These are phyloP conservation scores for Mustela erminea DNA, from an alignment of 2,797 vertebrate species.

Conservation along the genomic window DNA sequence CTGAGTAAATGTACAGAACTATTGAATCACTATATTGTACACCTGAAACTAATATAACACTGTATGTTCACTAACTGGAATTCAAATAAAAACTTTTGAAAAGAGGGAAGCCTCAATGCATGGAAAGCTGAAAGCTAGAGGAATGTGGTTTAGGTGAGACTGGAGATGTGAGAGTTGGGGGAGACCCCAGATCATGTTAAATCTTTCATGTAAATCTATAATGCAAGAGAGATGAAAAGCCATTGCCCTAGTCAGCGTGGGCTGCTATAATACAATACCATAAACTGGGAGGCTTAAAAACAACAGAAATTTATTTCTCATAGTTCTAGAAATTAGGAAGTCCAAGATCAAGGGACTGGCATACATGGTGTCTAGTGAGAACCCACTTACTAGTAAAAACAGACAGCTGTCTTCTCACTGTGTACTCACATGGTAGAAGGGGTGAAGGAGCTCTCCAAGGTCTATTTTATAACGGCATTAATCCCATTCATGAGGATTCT, in stretches of 20 bases:
- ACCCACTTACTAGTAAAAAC: not conserved
- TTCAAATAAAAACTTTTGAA: not conserved
- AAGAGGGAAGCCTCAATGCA: not conserved
- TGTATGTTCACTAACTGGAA: not conserved
- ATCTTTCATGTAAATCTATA: not conserved
- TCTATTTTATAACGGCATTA: not conserved
- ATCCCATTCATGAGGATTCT: not conserved
- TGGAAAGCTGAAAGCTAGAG: not conserved
- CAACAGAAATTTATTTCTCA: not conserved
- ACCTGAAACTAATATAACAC: not conserved
- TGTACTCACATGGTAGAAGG: not conserved
- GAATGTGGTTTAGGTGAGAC: not conserved
- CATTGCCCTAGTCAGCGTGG: not conserved
- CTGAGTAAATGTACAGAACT: not conserved
- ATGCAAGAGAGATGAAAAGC: not conserved
- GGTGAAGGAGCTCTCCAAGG: not conserved
- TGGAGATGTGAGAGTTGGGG: not conserved
- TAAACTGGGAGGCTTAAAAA: not conserved
- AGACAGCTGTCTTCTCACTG: not conserved
- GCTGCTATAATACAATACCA: not conserved
- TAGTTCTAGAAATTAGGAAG: not conserved
- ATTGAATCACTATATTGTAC: not conserved
- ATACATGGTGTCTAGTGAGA: not conserved
- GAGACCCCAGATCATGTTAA: not conserved
- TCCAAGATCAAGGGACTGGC: not conserved